Percentiles rank a stretch among this genome's conserved stretches.
Evolutionary conservation across 2,888 invertebrate genomes (phyloP).

Genomic region (Halictus ligatus): DNA sequence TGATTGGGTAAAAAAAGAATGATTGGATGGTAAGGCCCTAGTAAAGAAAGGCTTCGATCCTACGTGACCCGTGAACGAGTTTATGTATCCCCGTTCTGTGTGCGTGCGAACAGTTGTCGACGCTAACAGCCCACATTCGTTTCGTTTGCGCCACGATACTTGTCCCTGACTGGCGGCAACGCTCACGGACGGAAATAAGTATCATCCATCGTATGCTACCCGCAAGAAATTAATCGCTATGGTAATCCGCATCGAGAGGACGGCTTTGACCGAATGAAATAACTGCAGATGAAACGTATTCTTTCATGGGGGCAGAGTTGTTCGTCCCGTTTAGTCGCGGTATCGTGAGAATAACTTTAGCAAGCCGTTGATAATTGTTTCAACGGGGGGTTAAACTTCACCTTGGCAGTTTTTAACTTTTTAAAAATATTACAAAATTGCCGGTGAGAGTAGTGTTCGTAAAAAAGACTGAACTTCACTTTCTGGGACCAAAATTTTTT

Average conservation of each 20-base stretch:
- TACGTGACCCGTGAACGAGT: neutral
- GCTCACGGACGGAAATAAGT: neutral
- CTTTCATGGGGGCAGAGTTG: neutral
- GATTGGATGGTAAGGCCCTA: no score
- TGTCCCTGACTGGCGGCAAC: neutral
- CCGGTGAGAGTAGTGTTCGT: no score
- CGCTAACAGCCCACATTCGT: neutral
- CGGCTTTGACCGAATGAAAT: neutral
- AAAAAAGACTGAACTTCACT: no score
- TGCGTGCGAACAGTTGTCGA: neutral
- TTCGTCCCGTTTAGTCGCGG: no score
- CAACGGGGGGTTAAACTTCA: no score
- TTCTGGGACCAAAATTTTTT: no score
- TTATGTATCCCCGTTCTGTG: neutral
- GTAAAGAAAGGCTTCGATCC: neutral
- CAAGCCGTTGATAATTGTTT: no score
- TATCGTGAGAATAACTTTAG: no score
- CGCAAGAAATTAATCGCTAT: neutral
- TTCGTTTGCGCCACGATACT: slow-evolving; percentile 4
- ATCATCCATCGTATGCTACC: neutral
- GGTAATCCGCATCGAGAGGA: neutral
- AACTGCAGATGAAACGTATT: neutral
- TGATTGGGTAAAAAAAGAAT: no score
- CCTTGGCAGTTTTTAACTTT: no score
- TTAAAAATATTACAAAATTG: no score